Percentiles rank a stretch among this genome's conserved stretches.
Conservation (phyloP, 2,888 invertebrate species). For the Masnerella sp. region DNA sequence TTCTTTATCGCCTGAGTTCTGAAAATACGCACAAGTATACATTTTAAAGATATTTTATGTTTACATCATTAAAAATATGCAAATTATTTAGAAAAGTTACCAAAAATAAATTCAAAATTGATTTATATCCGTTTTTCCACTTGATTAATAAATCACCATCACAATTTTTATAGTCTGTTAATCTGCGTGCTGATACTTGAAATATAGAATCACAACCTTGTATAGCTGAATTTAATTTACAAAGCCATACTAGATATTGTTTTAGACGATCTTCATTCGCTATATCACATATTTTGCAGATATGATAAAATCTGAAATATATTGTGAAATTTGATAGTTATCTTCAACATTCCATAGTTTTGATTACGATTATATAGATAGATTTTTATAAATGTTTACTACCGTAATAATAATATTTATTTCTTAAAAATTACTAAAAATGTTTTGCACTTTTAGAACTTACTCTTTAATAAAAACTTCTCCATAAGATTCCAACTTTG, state of each 20-base stretch:
- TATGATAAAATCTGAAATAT: slow-evolving; percentile 66
- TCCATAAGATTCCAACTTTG: slow-evolving; percentile 70
- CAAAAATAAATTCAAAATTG: slow-evolving; percentile 84
- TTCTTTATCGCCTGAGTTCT: slow-evolving; percentile 77
- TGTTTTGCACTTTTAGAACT: too few relatives aligned
- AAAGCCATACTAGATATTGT: slow-evolving; percentile 81
- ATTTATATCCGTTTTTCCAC: slow-evolving; percentile 87
- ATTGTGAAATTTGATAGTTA: too few relatives aligned
- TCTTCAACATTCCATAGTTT: too few relatives aligned
- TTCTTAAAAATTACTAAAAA: too few relatives aligned
- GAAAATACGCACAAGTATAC: too few relatives aligned
- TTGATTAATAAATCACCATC: slow-evolving; percentile 85
- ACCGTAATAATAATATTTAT: too few relatives aligned
- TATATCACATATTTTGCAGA: slow-evolving; percentile 61
- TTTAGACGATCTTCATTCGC: slow-evolving; percentile 70
- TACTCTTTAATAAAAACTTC: slow-evolving; percentile 74
- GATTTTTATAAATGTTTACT: background rate
- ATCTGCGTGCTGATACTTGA: slow-evolving; percentile 83
- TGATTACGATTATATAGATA: too few relatives aligned
- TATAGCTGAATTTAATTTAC: slow-evolving; percentile 78
- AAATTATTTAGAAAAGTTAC: slow-evolving; percentile 79
- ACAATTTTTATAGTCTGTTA: slow-evolving; percentile 83
- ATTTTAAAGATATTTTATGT: too few relatives aligned
- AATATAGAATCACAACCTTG: slow-evolving; percentile 83
- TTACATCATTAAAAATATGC: too few relatives aligned